phyloP scores from a whole-genome alignment of 2,888 invertebrate species.

The Metopia argyrocephala region DNA sequence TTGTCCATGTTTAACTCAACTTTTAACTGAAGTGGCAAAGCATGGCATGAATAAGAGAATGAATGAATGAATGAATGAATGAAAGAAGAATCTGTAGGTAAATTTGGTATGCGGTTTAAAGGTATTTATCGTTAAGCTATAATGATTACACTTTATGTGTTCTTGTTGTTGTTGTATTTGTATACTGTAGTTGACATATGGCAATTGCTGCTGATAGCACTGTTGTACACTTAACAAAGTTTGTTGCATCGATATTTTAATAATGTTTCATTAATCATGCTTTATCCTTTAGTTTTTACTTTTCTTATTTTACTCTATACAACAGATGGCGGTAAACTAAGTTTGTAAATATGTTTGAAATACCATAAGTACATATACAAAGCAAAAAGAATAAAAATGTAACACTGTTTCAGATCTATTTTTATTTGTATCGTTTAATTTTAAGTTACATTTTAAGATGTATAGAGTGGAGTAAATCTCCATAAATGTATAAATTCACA shows the following conservation, averaged over 20 bases:
- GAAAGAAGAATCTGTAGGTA: constrained; percentile 24
- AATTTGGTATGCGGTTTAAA: constrained; percentile 42
- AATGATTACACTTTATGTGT: constrained; percentile 29
- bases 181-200: neutral
- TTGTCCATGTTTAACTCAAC: neutral
- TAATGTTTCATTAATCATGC: neutral
- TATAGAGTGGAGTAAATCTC: too few species aligned
- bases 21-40: neutral
- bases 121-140: constrained; percentile 47
- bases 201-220: neutral
- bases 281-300: neutral
- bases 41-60: too few species aligned
- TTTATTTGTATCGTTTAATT: too few species aligned
- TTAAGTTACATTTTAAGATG: too few species aligned
- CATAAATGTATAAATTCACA: too few species aligned
- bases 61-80: too few species aligned
- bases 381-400: too few species aligned
- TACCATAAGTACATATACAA: too few species aligned
- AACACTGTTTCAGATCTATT: too few species aligned
- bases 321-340: too few species aligned
- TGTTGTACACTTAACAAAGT: too few species aligned
- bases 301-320: neutral
- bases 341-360: too few species aligned
- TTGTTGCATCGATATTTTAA: neutral
- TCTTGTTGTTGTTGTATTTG: constrained; percentile 11